Evolutionary conservation across 2,113 vertebrate species (phyloP), one percentile per base, ranked within the genome.

Genomic region (Gila orcuttii): DNA sequence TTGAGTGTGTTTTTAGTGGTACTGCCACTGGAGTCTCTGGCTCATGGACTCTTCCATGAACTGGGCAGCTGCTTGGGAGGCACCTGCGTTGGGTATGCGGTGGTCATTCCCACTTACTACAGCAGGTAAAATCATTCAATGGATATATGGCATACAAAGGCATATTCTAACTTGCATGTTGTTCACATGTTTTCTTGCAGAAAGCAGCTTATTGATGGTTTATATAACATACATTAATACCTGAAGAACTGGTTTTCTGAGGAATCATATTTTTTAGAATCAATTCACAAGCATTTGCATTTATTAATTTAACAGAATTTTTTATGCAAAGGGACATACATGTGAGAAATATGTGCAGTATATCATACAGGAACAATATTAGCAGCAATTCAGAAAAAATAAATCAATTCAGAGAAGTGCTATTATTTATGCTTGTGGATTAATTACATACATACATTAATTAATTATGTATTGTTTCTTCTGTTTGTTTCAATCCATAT

Each of bases 11-110:
- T 99, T 93, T 95, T 99, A 19, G 94, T 98, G 5, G 96, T 99
- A 86, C 93, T 99, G 33, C 96, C 97, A 3, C 88, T 99, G 94
- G 98, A 99, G 93, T 98, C 98, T 42, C 95, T 99, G 94, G 94
- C 95, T 78, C 96, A 97, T 64, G 95, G 97, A 3, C 94, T 99
- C 77, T 99, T 99, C 91, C 96, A 97, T 84, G 97, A 99, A 88
- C 89, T 99, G 80, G 98, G 98, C 73, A 96, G 92, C 92, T 97
- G 97, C 91, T 93, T 99, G 90, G 98, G 98, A 92, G 98, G 98
- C 90, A 99, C 98, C 0, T 99, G 97, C 39, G 95, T 98, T 36
- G 98, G 97, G 79, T 99, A 99, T 86, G 98, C 98, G 7, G 92
- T 99, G 90, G 96, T 99, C 82, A 95, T 99, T 92, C 98, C 98